Base-by-base conservation (phyloP, 2,888 invertebrate species). In the Gymnosoma rotundatum region DNA sequence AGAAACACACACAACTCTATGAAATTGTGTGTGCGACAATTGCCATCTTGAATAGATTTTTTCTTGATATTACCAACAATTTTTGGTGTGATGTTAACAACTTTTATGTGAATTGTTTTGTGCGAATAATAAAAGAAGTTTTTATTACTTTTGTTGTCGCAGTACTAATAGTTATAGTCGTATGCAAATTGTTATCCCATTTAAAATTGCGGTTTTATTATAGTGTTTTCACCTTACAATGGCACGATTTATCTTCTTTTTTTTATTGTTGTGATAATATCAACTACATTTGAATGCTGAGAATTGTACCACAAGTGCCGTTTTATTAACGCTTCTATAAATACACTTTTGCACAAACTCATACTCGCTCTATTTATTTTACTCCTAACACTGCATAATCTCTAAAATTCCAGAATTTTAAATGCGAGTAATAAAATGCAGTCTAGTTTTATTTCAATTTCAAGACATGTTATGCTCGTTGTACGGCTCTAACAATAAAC, bases 271-370 rank as follows among this genome's bases (percentile, higher is more conserved):
- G 60, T 58, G 32, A 50, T 20, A 36, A 67, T 69, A 67, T 74
- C 74, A 74, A 78, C 69, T 78, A 16, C 78, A 78, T 70, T 78
- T 69, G 73, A 74, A 78, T 83, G 69, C 73, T 74, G 83, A 78
- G 83, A 83, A 64, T 74, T 78, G 60, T 74, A 83, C 83, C 78
- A 64, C 78, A 78, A 67, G 74, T 83, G 83, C 50, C 78, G 83
- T 78, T 78, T 83, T 78, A 78, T 78, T 74, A 69, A 61, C 56
- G 64, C 64, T 72, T 64, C 38, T 72, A 56, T n/a, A 61, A 52
- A 42, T 52, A 60, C 20, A 66, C 32, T 54, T 64, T 73, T 42
- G 25, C 52, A 72, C 61, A 52, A 21, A 64, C 48, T 42, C 25
- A 58, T 48, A 58, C 42, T 60, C 58, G 52, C 18, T 56, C 48